These are phyloP conservation scores for Sebastes minor DNA, from an alignment of 2,797 vertebrate species.

Conservation along the genomic window DNA sequence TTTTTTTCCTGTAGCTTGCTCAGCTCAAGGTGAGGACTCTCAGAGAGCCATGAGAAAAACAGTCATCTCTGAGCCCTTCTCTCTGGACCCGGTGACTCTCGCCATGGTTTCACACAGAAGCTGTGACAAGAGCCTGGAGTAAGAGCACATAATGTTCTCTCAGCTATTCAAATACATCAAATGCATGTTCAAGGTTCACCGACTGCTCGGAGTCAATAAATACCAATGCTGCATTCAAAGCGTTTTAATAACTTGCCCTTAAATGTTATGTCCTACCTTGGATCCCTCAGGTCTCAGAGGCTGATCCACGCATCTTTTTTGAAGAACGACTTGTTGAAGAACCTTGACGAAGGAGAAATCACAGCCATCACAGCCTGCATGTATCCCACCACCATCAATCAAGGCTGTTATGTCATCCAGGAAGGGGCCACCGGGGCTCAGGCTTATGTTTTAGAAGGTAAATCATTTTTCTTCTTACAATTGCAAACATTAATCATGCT, in stretches of 20 bases:
- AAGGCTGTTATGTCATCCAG: constrained; percentile 76
- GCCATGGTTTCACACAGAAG: constrained; percentile 63
- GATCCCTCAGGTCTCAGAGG: constrained; percentile 70
- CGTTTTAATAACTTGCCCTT: not conserved
- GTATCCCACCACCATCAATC: constrained; percentile 62
- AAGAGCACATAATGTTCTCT: constrained; percentile 59
- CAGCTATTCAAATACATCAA: constrained; percentile 7
- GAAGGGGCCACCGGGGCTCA: constrained; percentile 77
- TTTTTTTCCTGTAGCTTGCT: constrained; percentile 48
- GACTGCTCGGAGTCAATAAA: constrained; percentile 3
- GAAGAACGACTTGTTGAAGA: constrained; percentile 81
- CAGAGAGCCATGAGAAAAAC: constrained; percentile 71
- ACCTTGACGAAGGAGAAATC: constrained; percentile 77
- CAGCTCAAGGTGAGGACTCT: constrained; percentile 55
- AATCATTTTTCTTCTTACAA: constrained; percentile 16
- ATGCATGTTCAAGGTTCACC: constrained; percentile 6
- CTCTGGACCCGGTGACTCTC: constrained; percentile 65
- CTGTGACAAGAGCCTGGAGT: constrained; percentile 81
- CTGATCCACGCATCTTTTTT: constrained; percentile 75
- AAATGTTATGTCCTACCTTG: constrained; percentile 9
- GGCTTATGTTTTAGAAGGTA: constrained; percentile 84
- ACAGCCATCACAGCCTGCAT: constrained; percentile 75
- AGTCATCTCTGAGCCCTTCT: constrained; percentile 75
- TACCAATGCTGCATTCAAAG: not conserved
- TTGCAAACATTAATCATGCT: constrained; percentile 18